Conservation (phyloP, 1,140 invertebrate genomes). For the Melipona quadrifasciata region DNA sequence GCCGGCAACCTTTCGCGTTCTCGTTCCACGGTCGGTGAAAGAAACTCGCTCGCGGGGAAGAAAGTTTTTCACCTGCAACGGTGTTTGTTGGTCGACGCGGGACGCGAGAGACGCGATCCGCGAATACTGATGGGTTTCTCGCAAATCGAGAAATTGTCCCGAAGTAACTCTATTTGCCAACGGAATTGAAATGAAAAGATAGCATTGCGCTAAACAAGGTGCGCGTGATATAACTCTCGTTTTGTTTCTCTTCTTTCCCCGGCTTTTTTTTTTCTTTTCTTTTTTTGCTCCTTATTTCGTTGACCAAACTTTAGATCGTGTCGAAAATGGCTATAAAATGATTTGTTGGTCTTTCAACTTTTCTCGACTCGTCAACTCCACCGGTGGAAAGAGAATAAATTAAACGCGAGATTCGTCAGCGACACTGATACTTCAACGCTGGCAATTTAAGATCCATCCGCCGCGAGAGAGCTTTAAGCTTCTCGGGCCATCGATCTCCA, state of each 20-base stretch:
- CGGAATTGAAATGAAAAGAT: conserved; percentile 29
- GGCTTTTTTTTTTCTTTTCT: no score
- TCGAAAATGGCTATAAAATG: not conserved
- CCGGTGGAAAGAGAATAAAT: no score
- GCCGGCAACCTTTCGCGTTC: no score
- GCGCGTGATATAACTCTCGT: conserved; percentile 23
- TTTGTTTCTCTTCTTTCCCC: conserved; percentile 26
- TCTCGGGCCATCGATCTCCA: not conserved
- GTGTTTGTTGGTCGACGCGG: not conserved
- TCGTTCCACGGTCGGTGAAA: not conserved
- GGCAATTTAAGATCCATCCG: not conserved
- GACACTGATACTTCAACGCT: not conserved
- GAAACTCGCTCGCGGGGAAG: not conserved
- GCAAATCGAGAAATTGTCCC: conserved; percentile 54
- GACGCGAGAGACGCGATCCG: not conserved
- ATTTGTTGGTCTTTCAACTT: not conserved
- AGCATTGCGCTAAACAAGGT: conserved; percentile 12
- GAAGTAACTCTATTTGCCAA: conserved; percentile 27
- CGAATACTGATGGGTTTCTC: not conserved
- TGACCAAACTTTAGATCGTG: not conserved
- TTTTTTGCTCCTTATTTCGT: conserved; percentile 28
- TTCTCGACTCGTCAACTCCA: no score
- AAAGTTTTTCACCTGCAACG: conserved; percentile 25
- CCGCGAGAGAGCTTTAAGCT: not conserved
- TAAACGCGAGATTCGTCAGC: not conserved